A percentile compares a stretch with the other conserved stretches of the same genome.
phyloP scores from a whole-genome alignment of 2,797 vertebrate species.

The Myoxocephalus aenaeus region DNA sequence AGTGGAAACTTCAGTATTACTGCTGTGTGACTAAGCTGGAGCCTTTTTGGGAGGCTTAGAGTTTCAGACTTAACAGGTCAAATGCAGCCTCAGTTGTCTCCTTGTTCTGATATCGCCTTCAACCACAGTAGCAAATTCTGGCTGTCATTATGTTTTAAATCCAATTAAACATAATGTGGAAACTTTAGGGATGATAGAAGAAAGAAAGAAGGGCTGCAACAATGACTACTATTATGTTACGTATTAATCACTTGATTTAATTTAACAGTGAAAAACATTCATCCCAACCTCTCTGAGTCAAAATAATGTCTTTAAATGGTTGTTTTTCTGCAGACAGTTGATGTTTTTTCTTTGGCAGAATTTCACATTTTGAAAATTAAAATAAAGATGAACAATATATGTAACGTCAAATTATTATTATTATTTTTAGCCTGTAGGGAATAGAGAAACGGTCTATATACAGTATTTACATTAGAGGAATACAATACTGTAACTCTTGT shows the following conservation, averaged over 20 bases:
- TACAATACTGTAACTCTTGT: neutral
- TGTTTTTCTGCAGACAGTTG: neutral
- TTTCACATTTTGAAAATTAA: no score
- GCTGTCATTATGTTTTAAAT: neutral
- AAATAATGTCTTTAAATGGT: neutral
- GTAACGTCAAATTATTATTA: no score
- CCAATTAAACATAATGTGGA: constrained; percentile 1
- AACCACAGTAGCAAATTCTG: neutral
- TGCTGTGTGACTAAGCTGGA: constrained; percentile 36
- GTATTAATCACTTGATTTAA: neutral
- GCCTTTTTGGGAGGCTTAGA: constrained; percentile 22
- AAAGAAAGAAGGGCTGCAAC: neutral
- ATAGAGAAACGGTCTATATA: neutral
- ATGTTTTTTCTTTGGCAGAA: neutral
- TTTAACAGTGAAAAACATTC: neutral
- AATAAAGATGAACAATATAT: no score
- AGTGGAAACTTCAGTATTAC: constrained; percentile 70
- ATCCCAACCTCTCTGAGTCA: neutral
- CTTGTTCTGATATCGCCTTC: constrained; percentile 4
- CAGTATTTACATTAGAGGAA: neutral
- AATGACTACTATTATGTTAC: neutral
- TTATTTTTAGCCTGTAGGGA: neutral
- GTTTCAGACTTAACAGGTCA: constrained; percentile 38
- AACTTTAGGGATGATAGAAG: neutral
- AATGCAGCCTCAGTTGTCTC: constrained; percentile 17